Evolutionary conservation across 2,888 invertebrate genomes (phyloP).

Genomic region (Drosophila demipolita): DNA sequence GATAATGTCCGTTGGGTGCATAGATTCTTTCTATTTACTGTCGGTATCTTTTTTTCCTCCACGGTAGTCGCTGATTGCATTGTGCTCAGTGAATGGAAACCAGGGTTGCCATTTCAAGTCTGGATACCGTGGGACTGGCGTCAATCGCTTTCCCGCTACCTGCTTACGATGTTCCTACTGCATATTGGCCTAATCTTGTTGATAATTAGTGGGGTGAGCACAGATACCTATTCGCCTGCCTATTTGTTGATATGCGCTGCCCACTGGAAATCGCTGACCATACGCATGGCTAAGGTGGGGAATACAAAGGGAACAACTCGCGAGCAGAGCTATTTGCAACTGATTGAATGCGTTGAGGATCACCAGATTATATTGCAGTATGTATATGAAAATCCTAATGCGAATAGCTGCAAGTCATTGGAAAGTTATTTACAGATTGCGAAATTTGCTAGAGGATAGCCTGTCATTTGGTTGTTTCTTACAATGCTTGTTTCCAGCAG

Average conservation of each 20-base stretch:
- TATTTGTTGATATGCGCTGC: slow-evolving; percentile 74
- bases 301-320: neutral
- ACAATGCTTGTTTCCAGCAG: slow-evolving; percentile 86
- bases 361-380: slow-evolving; percentile 77
- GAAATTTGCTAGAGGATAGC: slow-evolving; percentile 85
- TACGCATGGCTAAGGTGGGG: slow-evolving; percentile 56
- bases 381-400: slow-evolving; percentile 4
- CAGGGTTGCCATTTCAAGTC: slow-evolving; percentile 62
- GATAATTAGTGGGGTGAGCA: slow-evolving; percentile 45
- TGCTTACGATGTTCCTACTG: slow-evolving; percentile 33
- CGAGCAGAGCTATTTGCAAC: neutral
- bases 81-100: slow-evolving; percentile 30
- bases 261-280: slow-evolving; percentile 73
- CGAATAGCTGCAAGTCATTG: neutral
- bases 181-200: slow-evolving; percentile 36
- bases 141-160: neutral
- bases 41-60: slow-evolving; percentile 25
- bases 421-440: slow-evolving; percentile 83
- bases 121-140: slow-evolving; percentile 82
- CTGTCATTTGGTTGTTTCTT: slow-evolving; percentile 86
- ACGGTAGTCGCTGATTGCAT: no score
- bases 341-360: slow-evolving; percentile 75
- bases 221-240: slow-evolving; percentile 76
- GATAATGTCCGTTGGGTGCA: slow-evolving; percentile 41
- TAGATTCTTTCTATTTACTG: slow-evolving; percentile 41